Evolutionary conservation across 2,797 vertebrate species (phyloP).

Genomic region (Esox masquinongy): DNA sequence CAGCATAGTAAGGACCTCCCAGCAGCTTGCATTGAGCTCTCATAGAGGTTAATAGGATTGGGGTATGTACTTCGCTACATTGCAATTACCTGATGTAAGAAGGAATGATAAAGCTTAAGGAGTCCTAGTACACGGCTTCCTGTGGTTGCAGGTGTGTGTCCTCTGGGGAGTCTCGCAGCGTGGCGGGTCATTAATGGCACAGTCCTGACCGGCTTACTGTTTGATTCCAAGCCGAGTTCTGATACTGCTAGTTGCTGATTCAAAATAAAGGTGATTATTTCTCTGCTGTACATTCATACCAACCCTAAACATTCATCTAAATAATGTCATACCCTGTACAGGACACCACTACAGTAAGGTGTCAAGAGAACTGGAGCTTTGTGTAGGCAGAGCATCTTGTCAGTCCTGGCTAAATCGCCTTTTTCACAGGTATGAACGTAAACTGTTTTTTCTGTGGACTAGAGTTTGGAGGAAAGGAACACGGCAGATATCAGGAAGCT

Average conservation of each 20-base stretch:
- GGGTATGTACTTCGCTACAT: conserved; percentile 1
- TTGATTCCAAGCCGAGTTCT: neutral
- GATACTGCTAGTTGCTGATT: neutral
- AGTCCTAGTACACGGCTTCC: neutral
- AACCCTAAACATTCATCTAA: neutral
- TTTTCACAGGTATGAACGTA: neutral
- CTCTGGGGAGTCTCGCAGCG: neutral
- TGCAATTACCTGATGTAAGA: conserved; percentile 9
- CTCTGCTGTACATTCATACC: neutral
- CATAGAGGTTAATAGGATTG: conserved; percentile 23
- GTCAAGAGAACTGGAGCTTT: neutral
- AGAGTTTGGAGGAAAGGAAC: neutral
- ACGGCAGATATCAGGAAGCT: neutral
- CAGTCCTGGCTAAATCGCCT: neutral
- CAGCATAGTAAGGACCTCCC: neutral
- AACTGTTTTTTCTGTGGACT: neutral
- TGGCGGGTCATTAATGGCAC: neutral
- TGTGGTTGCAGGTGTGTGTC: neutral
- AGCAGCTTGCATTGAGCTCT: conserved; percentile 9
- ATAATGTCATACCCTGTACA: neutral
- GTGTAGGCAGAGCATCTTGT: neutral
- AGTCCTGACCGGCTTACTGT: neutral
- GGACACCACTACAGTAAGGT: neutral
- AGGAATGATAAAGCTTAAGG: neutral
- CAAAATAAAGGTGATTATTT: neutral